Base-by-base conservation (phyloP, 2,113 vertebrate species). In the Macroglossus sobrinus region DNA sequence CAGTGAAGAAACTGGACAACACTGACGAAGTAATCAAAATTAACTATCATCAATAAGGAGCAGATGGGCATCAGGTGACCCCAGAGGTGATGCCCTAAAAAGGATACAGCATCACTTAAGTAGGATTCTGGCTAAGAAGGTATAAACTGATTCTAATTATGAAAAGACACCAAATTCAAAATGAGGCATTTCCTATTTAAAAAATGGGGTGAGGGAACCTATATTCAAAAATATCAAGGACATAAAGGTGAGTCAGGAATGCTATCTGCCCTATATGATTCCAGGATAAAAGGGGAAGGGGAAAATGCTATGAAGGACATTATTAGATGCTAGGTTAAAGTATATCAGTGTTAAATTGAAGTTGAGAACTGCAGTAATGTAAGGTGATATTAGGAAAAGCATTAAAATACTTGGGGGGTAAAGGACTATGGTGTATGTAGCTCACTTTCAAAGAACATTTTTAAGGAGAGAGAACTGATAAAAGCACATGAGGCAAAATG, bases 131-230 rank as follows among this genome's bases (percentile, higher is more conserved):
- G 75, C 26, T 15, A 81, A 69, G 47, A 89, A 94, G 19, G 14
- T 33, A 89, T 28, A 91, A 50, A 79, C 35, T 75, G 33, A 74
- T 33, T 88, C 63, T 81, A 78, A 74, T 68, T 84, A 76, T 24
- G 45, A 80, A 30, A 18, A 96, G 64, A 82, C 28, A 93, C 9
- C 40, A 91, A 95, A 91, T 76, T 86, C 74, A 85, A 90, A 93
- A 80, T 40, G 43, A 92, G 66, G 33, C 45, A 53, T 93, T 92
- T 87, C 72, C 30, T 93, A 11, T 50, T 89, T 89, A 30, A 47
- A 84, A 82, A 66, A 18, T 21, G 50, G n/a, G 35, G 40, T 28
- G 21, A 11, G 6, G 57, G 13, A 75, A 30, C 28, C 33, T 89
- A 40, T 59, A 59, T 2, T 93, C 66, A 84, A 92, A 84, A 87